Evolutionary conservation across 2,888 invertebrate genomes (phyloP).

Genomic region (Tipula confusa): DNA sequence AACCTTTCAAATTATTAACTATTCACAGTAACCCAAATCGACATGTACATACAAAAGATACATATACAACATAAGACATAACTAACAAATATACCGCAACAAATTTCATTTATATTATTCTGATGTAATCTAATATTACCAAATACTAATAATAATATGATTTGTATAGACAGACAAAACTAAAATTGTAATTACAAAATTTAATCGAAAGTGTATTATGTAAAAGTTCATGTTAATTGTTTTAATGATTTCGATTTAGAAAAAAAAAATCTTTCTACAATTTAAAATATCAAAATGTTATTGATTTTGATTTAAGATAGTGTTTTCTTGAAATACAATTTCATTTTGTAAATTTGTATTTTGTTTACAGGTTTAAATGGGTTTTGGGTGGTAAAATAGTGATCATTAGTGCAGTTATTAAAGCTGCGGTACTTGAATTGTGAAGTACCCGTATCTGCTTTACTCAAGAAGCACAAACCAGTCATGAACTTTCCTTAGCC

Average conservation of each 20-base stretch:
- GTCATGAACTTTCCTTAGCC: no score
- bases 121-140: background rate
- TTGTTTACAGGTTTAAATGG: no score
- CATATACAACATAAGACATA: background rate
- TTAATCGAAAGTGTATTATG: background rate
- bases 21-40: background rate
- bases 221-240: constrained; percentile 1
- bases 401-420: no score
- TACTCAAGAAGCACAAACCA: no score
- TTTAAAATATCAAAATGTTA: background rate
- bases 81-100: background rate
- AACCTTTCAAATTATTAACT: no score
- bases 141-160: background rate
- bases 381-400: no score
- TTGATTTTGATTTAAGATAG: no score
- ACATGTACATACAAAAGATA: background rate
- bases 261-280: background rate
- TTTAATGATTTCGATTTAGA: constrained; percentile 3
- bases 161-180: background rate
- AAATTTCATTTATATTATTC: background rate
- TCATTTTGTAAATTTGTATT: no score
- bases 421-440: no score
- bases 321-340: no score
- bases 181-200: background rate
- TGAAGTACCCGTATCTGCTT: no score